Evolutionary conservation across 2,797 vertebrate species (phyloP).

Genomic region (Lerista edwardsae): DNA sequence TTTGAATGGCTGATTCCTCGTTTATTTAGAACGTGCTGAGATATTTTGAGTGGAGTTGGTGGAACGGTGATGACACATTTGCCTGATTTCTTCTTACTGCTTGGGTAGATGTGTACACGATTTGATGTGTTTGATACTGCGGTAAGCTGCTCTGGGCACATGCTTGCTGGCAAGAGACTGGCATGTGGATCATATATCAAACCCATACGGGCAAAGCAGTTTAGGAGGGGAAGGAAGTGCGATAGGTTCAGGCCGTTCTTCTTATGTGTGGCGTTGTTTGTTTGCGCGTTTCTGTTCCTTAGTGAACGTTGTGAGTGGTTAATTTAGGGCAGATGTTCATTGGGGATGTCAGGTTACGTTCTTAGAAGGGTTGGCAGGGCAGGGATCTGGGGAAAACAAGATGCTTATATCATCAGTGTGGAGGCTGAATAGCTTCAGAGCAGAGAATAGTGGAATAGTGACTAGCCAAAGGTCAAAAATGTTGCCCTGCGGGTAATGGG

Average conservation of each 20-base stretch:
- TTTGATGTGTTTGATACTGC: too few relatives aligned
- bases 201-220: background rate
- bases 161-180: too few relatives aligned
- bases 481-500: background rate
- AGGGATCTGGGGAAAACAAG: constrained; percentile 32
- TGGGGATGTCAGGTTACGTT: constrained; percentile 8
- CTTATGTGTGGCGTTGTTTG: background rate
- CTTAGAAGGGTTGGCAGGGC: constrained; percentile 14
- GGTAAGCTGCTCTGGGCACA: too few relatives aligned
- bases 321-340: constrained; percentile 19
- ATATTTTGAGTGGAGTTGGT: too few relatives aligned
- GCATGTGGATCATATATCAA: too few relatives aligned
- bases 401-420: background rate
- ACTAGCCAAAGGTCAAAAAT: background rate
- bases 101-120: too few relatives aligned
- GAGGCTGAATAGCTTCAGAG: background rate
- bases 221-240: background rate
- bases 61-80: too few relatives aligned
- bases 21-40: too few relatives aligned
- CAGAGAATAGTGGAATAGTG: background rate
- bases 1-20: too few relatives aligned
- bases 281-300: constrained; percentile 8
- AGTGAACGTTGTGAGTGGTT: background rate
- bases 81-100: too few relatives aligned
- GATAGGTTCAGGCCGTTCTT: background rate